Base-by-base conservation (phyloP, 1,140 invertebrate genomes). In the Nilaparvata lugens region DNA sequence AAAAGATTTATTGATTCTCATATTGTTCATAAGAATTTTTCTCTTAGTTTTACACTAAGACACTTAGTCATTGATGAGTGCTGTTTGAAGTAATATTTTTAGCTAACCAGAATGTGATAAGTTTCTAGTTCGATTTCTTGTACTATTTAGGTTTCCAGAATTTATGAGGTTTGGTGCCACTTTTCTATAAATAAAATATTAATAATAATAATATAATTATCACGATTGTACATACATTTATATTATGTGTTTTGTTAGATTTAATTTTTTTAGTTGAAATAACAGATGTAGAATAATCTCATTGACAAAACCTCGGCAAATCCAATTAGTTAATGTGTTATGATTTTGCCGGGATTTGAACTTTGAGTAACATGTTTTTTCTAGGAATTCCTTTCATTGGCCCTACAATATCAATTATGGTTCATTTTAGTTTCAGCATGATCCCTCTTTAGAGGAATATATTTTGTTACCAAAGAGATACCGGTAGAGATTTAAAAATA, bases 21-120 rank as follows among this genome's bases (percentile, higher is more conserved):
- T 48, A 16, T 23, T 19, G 45, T 19, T 19, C 18, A 48, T 19
- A 18, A 48, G 21, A 48, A 48, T 48, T 48, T 48, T 23, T 19
- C 45, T 48, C 45, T 18, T 48, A 19, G 16, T 23, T 23, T 19
- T 48, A 48, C 21, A 48, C 16, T 19, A 48, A 19, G 21, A 18
- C 56, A 60, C 40, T 63, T 63, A 63, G 62, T 63, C 58, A 60
- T 60, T 48, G 45, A 56, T 48, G 54, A 62, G 61, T 62, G 59
- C 52, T 62, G 64, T 62, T 65, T 65, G 52, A 63, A 63, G 53
- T 65, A 60, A 65, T 58, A 58, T 53, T 65, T 65, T 63, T 60
- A 63, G 62, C 62, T 65, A 65, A 65, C 58, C 64, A 63, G 64
- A 65, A 65, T 65, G 64, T 65, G 64, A 65, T 65, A 65, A 56